phyloP scores from a whole-genome alignment of 2,797 vertebrate species.

The Pogoniulus pusillus region DNA sequence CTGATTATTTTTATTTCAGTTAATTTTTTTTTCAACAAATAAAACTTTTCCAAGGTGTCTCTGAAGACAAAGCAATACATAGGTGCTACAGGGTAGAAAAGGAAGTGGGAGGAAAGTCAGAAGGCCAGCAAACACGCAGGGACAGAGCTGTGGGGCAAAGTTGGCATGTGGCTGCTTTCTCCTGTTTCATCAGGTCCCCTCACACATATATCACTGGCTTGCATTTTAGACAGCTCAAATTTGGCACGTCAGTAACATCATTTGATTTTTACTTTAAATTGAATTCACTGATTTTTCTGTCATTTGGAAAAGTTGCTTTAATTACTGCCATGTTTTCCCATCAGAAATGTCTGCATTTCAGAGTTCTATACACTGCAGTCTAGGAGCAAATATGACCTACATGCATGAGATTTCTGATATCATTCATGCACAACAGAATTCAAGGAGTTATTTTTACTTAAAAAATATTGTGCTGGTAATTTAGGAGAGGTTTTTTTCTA shows the following conservation, averaged over 20 bases:
- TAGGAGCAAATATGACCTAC: not conserved
- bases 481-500: not conserved
- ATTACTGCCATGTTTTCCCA: not conserved
- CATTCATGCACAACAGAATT: not conserved
- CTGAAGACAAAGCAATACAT: not conserved
- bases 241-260: not conserved
- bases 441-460: not conserved
- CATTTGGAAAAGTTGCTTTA: not conserved
- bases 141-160: not conserved
- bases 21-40: not conserved
- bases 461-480: not conserved
- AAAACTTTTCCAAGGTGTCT: not conserved
- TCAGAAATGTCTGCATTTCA: not conserved
- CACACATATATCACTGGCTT: not conserved
- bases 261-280: not conserved
- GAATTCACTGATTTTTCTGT: not conserved
- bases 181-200: not conserved
- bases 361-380: not conserved
- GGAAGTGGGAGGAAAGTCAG: not conserved
- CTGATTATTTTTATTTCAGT: not conserved
- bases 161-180: not conserved
- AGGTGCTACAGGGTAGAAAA: not conserved
- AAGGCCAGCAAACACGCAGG: not conserved
- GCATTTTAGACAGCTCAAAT: not conserved
- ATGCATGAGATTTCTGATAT: not conserved